phyloP scores from a whole-genome alignment of 2,113 vertebrate genomes.

The Lasiurus cinereus region DNA sequence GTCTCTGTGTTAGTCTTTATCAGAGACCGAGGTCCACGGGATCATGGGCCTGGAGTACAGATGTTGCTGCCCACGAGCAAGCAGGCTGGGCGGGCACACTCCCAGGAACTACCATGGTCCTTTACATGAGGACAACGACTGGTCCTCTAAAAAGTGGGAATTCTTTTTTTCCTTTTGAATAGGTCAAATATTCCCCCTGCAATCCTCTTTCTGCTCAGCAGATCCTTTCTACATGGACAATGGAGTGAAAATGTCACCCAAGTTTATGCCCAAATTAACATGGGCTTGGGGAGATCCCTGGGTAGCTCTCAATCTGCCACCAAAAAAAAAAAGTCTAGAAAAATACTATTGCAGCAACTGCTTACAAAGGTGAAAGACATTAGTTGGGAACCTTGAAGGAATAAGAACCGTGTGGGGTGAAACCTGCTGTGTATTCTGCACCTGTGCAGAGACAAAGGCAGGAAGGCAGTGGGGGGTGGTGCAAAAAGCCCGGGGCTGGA shows the following conservation, averaged over 20 bases:
- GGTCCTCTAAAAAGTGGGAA: not conserved
- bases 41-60: not conserved
- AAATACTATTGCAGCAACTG: not conserved
- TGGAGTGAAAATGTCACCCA: not conserved
- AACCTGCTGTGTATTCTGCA: not conserved
- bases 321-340: not conserved
- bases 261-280: not conserved
- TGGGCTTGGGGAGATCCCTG: too few species aligned
- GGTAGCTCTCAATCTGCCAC: not conserved
- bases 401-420: not conserved
- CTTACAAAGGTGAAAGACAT: fast-evolving
- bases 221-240: not conserved
- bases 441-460: fast-evolving
- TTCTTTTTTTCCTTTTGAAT: not conserved
- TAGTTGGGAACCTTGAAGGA: not conserved
- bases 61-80: fast-evolving
- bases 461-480: not conserved
- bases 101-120: fast-evolving
- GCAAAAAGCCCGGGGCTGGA: not conserved
- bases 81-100: fast-evolving
- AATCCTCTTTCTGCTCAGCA: not conserved
- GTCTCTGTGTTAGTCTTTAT: not conserved
- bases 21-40: not conserved
- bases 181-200: not conserved
- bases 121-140: not conserved